Evolutionary conservation across 2,888 invertebrate species (phyloP), one percentile per base, ranked within the genome.

Genomic region (Eupithecia subumbrata): DNA sequence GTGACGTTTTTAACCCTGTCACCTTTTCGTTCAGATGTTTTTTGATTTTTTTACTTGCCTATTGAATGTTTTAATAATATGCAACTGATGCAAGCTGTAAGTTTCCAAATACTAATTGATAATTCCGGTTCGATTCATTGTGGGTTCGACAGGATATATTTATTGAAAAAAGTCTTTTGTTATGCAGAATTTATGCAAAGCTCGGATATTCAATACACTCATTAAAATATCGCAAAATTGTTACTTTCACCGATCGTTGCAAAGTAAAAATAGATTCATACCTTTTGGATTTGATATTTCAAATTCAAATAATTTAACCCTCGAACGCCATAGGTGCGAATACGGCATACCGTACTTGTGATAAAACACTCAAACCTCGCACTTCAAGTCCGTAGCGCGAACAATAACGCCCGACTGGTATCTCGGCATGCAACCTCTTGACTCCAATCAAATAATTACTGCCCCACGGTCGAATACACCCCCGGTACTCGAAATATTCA

Each of bases 381-480:
- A 80, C 79, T 82, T 81, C 82, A 87, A 82, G 75, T 73, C 45
- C 69, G 75, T 82, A 84, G 88, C 87, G 87, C 85, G 86, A 84
- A 93, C 92, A 93, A 94, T 91, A 87, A 88, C 83, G 78, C 88
- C 83, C 89, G 86, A 87, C 83, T 84, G 88, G 87, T 89, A 91
- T 92, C 95, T 92, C 94, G 92, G 91, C 91, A 88, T 90, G 95
- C 90, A 85, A 88, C 93, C 95, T 93, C 95, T 95, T 91, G 92
- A 95, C 94, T 94, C 85, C 93, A 95, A 95, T 95, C 94, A 95
- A 94, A 91, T 91, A 92, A 95, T 95, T 95, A 94, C 94, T 93
- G 93, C 92, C 93, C 93, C 89, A 91, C 92, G 91, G 93, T 89
- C 92, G 90, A 91, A 88, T 88, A 90, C 89, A 90, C 90, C 93